These are phyloP conservation scores for Clavelina lepadiformis DNA, from an alignment of 23 tunicate species.

Conservation along the genomic window DNA sequence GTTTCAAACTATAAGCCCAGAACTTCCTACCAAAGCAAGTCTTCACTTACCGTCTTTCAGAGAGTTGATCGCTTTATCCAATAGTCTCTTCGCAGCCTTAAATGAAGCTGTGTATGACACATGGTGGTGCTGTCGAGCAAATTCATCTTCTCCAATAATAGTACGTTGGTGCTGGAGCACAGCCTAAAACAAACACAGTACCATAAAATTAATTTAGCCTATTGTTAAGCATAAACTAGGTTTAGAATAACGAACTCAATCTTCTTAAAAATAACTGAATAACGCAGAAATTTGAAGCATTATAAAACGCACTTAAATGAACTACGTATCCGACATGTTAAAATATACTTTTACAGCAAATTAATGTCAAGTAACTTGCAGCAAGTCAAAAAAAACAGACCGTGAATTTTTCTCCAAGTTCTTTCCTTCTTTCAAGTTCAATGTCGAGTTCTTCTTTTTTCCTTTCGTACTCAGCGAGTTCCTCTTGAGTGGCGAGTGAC, in stretches of 20 bases:
- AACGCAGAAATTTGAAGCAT: neutral
- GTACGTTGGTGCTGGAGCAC: slow-evolving; percentile 71
- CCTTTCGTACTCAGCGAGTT: slow-evolving; percentile 68
- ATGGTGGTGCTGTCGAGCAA: slow-evolving; percentile 44
- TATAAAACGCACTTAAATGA: neutral
- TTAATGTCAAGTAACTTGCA: too few relatives aligned
- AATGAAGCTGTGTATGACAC: slow-evolving; percentile 62
- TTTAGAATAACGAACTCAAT: neutral
- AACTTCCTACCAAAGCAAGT: too few relatives aligned
- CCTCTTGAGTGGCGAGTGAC: slow-evolving; percentile 69
- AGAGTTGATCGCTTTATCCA: slow-evolving; percentile 41
- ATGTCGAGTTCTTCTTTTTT: slow-evolving; percentile 81
- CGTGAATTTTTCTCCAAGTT: slow-evolving; percentile 69
- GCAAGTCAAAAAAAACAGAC: slow-evolving; percentile 6
- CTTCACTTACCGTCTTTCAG: slow-evolving; percentile 55
- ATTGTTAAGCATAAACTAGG: too few relatives aligned
- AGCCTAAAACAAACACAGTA: slow-evolving; percentile 5
- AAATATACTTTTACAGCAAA: too few relatives aligned
- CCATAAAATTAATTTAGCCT: neutral
- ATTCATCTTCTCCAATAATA: slow-evolving; percentile 35
- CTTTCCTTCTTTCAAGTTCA: slow-evolving; percentile 81
- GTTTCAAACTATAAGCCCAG: too few relatives aligned
- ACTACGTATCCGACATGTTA: too few relatives aligned
- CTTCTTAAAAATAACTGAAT: neutral
- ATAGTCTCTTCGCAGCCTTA: slow-evolving; percentile 54